Conservation (phyloP, 2,113 vertebrate species). For the Entosphenus tridentatus region DNA sequence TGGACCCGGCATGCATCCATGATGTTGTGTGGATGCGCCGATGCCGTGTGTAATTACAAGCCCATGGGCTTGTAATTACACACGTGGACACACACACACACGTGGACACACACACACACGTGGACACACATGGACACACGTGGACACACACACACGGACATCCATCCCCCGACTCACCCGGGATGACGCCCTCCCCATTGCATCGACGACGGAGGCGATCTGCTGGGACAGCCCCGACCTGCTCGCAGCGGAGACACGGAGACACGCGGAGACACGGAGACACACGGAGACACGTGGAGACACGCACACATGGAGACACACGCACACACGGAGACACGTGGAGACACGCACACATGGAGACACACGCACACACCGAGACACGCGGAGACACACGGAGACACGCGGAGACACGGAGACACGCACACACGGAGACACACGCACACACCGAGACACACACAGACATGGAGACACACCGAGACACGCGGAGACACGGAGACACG, state of each 20-base stretch:
- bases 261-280: background rate
- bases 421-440: too few species aligned
- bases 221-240: constrained; percentile 23
- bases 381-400: constrained; percentile 3
- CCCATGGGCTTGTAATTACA: too few species aligned
- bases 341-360: too few species aligned
- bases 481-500: too few species aligned
- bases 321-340: background rate
- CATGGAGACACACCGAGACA: too few species aligned
- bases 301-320: background rate
- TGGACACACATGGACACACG: background rate
- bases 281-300: background rate
- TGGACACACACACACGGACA: background rate
- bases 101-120: background rate
- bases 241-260: background rate
- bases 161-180: constrained; percentile 16
- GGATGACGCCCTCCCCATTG: constrained; percentile 27
- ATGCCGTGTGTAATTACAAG: too few species aligned
- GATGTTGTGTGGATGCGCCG: too few species aligned
- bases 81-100: too few species aligned
- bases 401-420: background rate
- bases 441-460: too few species aligned
- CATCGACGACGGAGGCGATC: constrained; percentile 23
- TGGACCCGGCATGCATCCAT: too few species aligned
- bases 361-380: too few species aligned